Evolutionary conservation across 2,888 invertebrate genomes (phyloP).

Genomic region (Troides aeacus): DNA sequence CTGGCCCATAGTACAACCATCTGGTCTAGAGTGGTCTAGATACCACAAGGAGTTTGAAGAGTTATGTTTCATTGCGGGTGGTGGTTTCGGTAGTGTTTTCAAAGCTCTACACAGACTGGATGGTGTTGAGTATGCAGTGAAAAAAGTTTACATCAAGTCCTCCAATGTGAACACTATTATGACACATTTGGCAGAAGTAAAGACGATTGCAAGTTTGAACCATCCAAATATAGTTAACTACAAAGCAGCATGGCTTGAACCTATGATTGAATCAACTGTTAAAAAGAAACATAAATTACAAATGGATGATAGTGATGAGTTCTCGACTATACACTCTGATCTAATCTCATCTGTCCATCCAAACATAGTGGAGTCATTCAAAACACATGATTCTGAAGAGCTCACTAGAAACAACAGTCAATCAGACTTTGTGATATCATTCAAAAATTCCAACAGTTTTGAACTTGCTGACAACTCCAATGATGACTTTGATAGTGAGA

Average conservation of each 20-base stretch:
- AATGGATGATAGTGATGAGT: slow-evolving; percentile 66
- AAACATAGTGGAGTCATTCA: slow-evolving; percentile 68
- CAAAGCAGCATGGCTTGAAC: slow-evolving; percentile 91
- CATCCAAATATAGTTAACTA: slow-evolving; percentile 91
- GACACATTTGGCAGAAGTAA: slow-evolving; percentile 87
- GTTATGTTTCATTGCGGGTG: slow-evolving; percentile 83
- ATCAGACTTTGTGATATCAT: slow-evolving; percentile 69
- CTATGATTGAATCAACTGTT: slow-evolving; percentile 74
- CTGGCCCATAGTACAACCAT: slow-evolving; percentile 76
- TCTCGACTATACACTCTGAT: slow-evolving; percentile 52
- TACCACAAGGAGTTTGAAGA: slow-evolving; percentile 86
- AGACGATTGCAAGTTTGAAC: slow-evolving; percentile 87
- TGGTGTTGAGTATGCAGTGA: slow-evolving; percentile 88
- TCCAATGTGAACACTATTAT: slow-evolving; percentile 82
- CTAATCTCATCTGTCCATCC: slow-evolving; percentile 59
- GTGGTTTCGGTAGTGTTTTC: slow-evolving; percentile 89
- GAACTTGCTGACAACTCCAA: slow-evolving; percentile 49
- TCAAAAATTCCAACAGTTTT: slow-evolving; percentile 61
- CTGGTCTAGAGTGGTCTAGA: slow-evolving; percentile 81
- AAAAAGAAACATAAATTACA: slow-evolving; percentile 59
- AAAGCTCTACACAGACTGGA: slow-evolving; percentile 88
- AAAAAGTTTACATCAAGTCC: slow-evolving; percentile 85
- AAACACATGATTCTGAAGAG: slow-evolving; percentile 73
- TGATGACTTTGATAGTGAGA: slow-evolving; percentile 55
- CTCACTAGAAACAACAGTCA: slow-evolving; percentile 56